Evolutionary conservation across 2,888 invertebrate genomes (phyloP).

Genomic region (Germaria angustata): DNA sequence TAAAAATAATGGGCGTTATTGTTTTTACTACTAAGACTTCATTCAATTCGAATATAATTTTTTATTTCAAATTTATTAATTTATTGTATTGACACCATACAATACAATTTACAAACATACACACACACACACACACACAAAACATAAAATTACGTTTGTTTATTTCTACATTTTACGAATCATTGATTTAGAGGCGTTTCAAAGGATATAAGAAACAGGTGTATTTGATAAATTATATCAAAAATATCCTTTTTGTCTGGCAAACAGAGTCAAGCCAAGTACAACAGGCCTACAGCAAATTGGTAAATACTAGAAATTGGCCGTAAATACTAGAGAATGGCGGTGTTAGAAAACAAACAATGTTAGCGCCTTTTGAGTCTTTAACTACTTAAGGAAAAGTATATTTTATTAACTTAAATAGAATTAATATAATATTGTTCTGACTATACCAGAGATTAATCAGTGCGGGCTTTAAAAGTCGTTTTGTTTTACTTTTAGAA

Average conservation of each 20-base stretch:
- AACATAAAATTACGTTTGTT: background rate
- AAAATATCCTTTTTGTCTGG: background rate
- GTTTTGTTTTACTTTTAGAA: background rate
- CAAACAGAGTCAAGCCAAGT: background rate
- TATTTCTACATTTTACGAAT: background rate
- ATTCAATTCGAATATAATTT: constrained; percentile 13
- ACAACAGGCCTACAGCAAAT: too few species aligned
- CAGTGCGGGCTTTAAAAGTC: background rate
- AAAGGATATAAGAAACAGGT: constrained; percentile 30
- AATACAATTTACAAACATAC: constrained; percentile 3
- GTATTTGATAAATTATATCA: constrained; percentile 29
- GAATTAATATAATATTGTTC: background rate
- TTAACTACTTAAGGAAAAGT: background rate
- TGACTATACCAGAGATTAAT: background rate
- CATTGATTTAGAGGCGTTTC: constrained; percentile 49
- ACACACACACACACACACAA: background rate
- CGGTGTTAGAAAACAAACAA: background rate
- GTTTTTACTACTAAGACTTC: constrained; percentile 12
- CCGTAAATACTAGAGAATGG: background rate
- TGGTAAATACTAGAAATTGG: too few species aligned
- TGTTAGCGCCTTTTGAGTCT: background rate
- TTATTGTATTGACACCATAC: constrained; percentile 55
- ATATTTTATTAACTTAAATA: background rate
- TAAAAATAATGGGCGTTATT: constrained; percentile 17
- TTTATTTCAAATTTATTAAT: constrained; percentile 22